Evolutionary conservation across 1,140 invertebrate genomes (phyloP), one percentile per base, ranked within the genome.

Genomic region (Lanistes nyassanus): DNA sequence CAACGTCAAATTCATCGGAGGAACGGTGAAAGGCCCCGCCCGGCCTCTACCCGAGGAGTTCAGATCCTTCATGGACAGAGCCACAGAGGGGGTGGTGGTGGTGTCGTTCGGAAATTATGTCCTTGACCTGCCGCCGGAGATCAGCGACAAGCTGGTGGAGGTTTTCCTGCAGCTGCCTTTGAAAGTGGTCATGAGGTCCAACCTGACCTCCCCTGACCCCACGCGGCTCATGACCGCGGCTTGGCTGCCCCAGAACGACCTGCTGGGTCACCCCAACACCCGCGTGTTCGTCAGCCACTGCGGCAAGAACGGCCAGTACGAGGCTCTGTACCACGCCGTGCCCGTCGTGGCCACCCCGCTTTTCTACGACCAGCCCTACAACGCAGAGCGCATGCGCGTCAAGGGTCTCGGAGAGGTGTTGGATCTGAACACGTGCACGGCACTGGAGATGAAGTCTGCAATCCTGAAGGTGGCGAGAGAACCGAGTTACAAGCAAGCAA

Each of bases 181-280:
- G 71, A 73, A 73, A n/a, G 39, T 64, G 7, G 36, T 73, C 37
- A 60, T 62, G 51, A 62, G 56, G 39, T 73, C 71, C 60, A 65
- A 73, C 36, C 56, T 64, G 7, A 62, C 71, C 23, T 64, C 71
- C 11, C 72, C 34, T 26, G 36, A 92, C 90, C 51, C 84, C 3
- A 83, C 91, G 1, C 95, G 95, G 86, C 92, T 95, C 0, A 92
- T 92, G 84, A 89, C 94, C 0, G 92, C 91, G 1, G 91, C 92
- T 60, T 96, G 94, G 94, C 88, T 95, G 79, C 94, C 94, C 0
- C 94, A 96, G 85, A 94, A 95, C 84, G 94, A 95, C 84, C 91
- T 96, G 39, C 89, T 95, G 51, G 94, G 92, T 91, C 83, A 85
- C 73, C 76, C 79, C 11, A 82, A 84, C 26, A 82, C 80, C n/a